Conservation (phyloP, 2,797 vertebrate species). For the Brachyrhaphis roseni region DNA sequence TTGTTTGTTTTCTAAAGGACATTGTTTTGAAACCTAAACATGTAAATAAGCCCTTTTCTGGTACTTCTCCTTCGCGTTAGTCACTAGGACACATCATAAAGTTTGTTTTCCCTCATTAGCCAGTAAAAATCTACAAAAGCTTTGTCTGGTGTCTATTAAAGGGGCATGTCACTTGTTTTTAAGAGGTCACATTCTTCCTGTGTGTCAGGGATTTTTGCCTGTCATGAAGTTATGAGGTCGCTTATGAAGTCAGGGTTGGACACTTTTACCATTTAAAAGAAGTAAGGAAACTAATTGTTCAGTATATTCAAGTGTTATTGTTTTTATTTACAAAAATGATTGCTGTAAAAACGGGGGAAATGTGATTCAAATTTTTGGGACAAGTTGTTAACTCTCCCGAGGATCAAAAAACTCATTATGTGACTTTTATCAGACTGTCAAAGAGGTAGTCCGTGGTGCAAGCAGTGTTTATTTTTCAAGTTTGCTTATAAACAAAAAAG, state of each 20-base stretch:
- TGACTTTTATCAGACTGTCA: not conserved
- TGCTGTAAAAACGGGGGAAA: not conserved
- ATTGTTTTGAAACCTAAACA: not conserved
- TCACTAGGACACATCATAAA: not conserved
- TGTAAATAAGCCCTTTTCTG: not conserved
- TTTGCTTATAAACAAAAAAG: not conserved
- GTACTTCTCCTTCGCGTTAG: not conserved
- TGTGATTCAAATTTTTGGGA: not conserved
- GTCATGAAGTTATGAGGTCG: not conserved
- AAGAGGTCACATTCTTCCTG: conserved; percentile 15
- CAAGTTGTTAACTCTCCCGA: not conserved
- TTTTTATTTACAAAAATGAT: not conserved
- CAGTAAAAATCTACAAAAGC: conserved; percentile 4
- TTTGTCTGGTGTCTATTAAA: conserved; percentile 28
- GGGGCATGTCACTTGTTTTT: conserved; percentile 5
- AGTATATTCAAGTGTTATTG: not conserved
- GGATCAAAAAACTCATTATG: not conserved
- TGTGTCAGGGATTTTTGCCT: not conserved
- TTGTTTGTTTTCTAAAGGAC: not conserved
- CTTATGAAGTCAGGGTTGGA: not conserved
- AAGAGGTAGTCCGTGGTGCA: not conserved
- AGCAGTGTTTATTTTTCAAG: not conserved
- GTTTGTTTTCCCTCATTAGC: not conserved
- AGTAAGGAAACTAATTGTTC: not conserved
- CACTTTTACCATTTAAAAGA: not conserved